Percentiles rank a stretch among this genome's conserved stretches.
These are phyloP conservation scores for Polyommatus iphigenia DNA, from an alignment of 2,888 invertebrate species.

Conservation along the genomic window DNA sequence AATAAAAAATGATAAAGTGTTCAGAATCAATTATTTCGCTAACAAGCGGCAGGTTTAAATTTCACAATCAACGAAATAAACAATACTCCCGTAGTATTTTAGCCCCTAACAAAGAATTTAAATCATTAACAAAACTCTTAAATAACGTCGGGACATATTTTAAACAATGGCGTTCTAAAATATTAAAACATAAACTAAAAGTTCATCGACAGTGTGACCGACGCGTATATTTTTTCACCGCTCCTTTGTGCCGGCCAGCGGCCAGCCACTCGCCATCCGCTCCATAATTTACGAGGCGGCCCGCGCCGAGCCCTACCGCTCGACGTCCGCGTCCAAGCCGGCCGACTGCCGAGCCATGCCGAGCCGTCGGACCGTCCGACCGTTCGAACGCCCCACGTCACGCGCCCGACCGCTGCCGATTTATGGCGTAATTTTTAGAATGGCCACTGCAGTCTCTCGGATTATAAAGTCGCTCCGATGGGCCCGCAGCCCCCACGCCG, in stretches of 20 bases:
- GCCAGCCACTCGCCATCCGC: conserved; percentile 47
- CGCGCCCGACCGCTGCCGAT: conserved; percentile 60
- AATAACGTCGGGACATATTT: background rate
- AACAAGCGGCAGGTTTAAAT: background rate
- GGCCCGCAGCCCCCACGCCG: background rate
- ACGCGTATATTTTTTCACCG: conserved; percentile 64
- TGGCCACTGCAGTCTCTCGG: conserved; percentile 49
- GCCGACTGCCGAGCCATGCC: background rate
- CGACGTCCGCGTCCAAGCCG: background rate
- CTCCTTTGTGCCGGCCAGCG: conserved; percentile 65
- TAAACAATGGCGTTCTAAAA: conserved; percentile 25
- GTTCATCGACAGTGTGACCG: conserved; percentile 32
- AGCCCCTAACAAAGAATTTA: background rate
- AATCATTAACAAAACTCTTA: conserved; percentile 14
- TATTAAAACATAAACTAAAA: conserved; percentile 19
- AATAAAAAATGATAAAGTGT: background rate
- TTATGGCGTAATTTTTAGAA: conserved; percentile 75
- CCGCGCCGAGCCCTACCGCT: conserved; percentile 40
- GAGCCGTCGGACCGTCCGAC: background rate
- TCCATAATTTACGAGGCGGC: conserved; percentile 48
- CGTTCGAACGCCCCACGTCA: conserved; percentile 33
- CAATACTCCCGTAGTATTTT: background rate
- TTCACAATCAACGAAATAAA: background rate
- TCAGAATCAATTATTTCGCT: background rate
- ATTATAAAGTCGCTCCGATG: conserved; percentile 31